Percentiles rank a stretch among this genome's conserved stretches.
Conservation (phyloP, 2,113 vertebrate species). For the Peromyscus leucopus region DNA sequence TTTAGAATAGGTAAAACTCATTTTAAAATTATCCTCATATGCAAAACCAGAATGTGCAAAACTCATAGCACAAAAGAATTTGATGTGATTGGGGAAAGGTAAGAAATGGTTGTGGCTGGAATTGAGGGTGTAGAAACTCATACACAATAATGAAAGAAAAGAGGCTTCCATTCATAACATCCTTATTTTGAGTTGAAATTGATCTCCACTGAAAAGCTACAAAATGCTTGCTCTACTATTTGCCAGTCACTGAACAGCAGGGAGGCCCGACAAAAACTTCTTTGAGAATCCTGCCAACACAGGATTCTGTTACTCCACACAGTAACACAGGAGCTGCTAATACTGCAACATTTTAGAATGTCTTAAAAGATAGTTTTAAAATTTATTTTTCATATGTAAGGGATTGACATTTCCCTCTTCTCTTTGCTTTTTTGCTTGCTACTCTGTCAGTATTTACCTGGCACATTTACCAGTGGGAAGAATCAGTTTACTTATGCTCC, state of each 20-base stretch:
- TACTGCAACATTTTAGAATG: slow-evolving; percentile 71
- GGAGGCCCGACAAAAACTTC: background rate
- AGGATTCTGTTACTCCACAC: slow-evolving; percentile 9
- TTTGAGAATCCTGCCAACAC: background rate
- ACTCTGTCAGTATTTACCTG: slow-evolving; percentile 74
- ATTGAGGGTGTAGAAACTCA: background rate
- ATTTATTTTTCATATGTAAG: slow-evolving; percentile 83
- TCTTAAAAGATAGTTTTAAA: slow-evolving; percentile 78
- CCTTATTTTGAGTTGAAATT: slow-evolving; percentile 65
- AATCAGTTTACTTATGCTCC: slow-evolving; percentile 70
- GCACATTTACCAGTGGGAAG: slow-evolving; percentile 18
- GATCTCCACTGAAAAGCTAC: slow-evolving; percentile 30
- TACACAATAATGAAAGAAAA: slow-evolving; percentile 60
- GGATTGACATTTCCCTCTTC: slow-evolving; percentile 80
- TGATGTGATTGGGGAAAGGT: background rate
- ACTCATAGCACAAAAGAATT: background rate
- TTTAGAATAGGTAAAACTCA: background rate
- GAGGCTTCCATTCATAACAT: slow-evolving; percentile 38
- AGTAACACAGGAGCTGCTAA: slow-evolving; percentile 48
- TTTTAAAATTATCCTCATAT: background rate
- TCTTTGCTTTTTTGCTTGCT: slow-evolving; percentile 78
- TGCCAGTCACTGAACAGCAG: background rate
- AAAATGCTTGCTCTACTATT: slow-evolving; percentile 1
- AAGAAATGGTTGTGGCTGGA: slow-evolving; percentile 47
- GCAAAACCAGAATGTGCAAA: slow-evolving; percentile 10